Conservation (phyloP, 2,113 vertebrate species). For the Nestor notabilis region DNA sequence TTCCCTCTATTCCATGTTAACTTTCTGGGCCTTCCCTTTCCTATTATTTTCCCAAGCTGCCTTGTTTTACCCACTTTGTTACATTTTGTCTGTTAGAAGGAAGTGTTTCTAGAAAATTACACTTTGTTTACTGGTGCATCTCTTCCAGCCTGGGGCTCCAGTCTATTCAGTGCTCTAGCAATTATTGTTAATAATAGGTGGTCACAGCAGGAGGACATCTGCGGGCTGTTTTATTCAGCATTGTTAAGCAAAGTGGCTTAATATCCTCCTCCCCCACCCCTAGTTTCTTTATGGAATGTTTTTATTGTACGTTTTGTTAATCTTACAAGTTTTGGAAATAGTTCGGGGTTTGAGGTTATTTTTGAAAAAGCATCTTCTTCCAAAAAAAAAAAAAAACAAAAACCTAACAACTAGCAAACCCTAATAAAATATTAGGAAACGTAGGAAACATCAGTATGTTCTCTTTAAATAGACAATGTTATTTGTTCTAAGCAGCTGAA, state of each 20-base stretch:
- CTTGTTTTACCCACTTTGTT: not conserved
- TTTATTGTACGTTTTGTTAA: not conserved
- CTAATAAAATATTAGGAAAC: not conserved
- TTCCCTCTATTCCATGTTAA: not conserved
- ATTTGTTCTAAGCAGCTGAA: not conserved
- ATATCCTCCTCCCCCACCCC: not conserved
- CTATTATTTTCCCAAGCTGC: not conserved
- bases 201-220: not conserved
- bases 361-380: not conserved
- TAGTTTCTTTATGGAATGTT: not conserved
- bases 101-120: not conserved
- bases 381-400: not conserved
- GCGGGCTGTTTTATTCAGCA: not conserved
- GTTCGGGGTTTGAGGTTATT: not conserved
- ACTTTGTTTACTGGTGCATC: not conserved
- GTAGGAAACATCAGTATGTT: not conserved
- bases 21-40: not conserved
- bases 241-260: not conserved
- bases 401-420: not conserved
- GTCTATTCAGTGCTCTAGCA: not conserved
- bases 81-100: not conserved
- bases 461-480: not conserved
- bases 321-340: not conserved
- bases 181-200: not conserved
- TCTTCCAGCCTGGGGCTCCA: not conserved